A percentile compares a stretch with the other conserved stretches of the same genome.
Conservation (phyloP, 2,797 vertebrate genomes). For the Tapirus indicus region DNA sequence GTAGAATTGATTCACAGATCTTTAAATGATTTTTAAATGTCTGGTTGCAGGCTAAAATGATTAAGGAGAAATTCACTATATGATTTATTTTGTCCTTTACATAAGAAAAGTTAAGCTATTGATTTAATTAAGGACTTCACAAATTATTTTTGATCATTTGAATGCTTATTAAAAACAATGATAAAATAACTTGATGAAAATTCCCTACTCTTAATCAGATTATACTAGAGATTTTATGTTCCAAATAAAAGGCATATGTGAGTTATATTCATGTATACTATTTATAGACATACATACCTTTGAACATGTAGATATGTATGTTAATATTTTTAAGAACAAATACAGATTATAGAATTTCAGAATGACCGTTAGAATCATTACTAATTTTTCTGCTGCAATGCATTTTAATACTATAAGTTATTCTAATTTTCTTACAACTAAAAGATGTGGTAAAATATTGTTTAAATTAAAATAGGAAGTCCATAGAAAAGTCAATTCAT, state of each 20-base stretch:
- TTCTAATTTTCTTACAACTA: conserved; percentile 36
- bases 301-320: not conserved
- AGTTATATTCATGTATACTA: not conserved
- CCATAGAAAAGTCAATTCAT: conserved; percentile 47
- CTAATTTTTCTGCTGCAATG: not conserved
- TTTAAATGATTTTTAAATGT: conserved; percentile 39
- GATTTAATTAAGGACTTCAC: not conserved
- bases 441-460: conserved; percentile 41
- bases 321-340: not conserved
- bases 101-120: conserved; percentile 11
- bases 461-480: conserved; percentile 73
- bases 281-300: not conserved
- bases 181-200: not conserved
- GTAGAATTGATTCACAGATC: not conserved
- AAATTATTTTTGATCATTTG: conserved; percentile 42
- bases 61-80: not conserved
- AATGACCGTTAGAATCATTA: not conserved
- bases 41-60: not conserved
- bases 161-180: not conserved
- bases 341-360: not conserved
- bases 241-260: not conserved
- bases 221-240: not conserved
- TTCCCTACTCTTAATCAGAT: not conserved
- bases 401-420: conserved; percentile 3
- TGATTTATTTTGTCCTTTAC: not conserved